A percentile compares a stretch with the other conserved stretches of the same genome.
Evolutionary conservation across 2,888 invertebrate species (phyloP).

Genomic region (Trachelus stipa): DNA sequence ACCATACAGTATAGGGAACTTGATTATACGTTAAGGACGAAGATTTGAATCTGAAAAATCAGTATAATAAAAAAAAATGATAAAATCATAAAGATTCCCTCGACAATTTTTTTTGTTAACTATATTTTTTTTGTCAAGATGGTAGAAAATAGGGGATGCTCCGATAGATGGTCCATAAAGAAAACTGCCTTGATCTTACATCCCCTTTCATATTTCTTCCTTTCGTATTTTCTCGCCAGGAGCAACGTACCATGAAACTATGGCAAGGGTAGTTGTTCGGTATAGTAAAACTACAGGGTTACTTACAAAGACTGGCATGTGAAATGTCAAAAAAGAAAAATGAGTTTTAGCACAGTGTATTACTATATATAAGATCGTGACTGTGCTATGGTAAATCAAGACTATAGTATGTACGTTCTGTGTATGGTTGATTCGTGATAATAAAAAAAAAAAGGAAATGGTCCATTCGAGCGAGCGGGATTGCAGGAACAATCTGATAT

Average conservation of each 20-base stretch:
- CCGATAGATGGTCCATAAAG: neutral
- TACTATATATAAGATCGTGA: neutral
- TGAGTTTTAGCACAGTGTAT: neutral
- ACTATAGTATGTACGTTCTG: neutral
- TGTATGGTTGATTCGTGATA: neutral
- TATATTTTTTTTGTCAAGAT: neutral
- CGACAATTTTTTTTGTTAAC: neutral
- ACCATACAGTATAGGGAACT: neutral
- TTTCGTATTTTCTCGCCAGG: constrained; percentile 30
- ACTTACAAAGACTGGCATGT: neutral
- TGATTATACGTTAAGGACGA: neutral
- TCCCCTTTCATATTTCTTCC: constrained; percentile 14
- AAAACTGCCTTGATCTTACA: neutral
- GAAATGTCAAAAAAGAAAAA: neutral
- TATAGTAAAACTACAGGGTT: neutral
- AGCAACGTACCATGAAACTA: constrained; percentile 47
- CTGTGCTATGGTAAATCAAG: neutral
- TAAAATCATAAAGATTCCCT: neutral
- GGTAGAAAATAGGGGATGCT: neutral
- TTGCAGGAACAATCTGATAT: neutral
- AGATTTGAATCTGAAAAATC: neutral
- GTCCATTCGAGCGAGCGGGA: neutral
- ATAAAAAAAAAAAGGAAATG: neutral
- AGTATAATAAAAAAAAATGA: neutral
- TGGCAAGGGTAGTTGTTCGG: constrained; percentile 14